A percentile compares a stretch with the other conserved stretches of the same genome.
These are phyloP conservation scores for Orchesella flavescens DNA, from an alignment of 2,888 invertebrate species.

Conservation along the genomic window DNA sequence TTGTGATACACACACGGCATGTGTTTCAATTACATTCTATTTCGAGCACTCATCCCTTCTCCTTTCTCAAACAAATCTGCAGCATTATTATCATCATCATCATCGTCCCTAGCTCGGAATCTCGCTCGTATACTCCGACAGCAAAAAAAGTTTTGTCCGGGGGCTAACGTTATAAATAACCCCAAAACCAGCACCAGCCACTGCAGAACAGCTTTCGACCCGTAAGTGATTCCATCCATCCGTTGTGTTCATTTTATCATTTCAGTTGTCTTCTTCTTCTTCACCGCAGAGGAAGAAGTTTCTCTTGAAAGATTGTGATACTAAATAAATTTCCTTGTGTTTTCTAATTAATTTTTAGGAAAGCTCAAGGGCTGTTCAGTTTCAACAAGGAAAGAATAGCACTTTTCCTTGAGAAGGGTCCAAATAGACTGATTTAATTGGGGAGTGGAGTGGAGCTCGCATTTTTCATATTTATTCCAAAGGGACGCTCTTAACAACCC, in stretches of 20 bases:
- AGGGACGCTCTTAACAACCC: slow-evolving; percentile 33
- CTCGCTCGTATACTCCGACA: no score
- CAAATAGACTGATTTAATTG: no score
- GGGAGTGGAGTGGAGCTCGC: background rate
- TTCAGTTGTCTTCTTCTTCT: slow-evolving; percentile 2
- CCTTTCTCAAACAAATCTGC: no score
- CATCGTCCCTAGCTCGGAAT: no score
- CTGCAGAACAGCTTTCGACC: slow-evolving; percentile 94
- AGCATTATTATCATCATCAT: no score
- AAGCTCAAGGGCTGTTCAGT: slow-evolving; percentile 83
- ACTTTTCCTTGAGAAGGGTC: no score
- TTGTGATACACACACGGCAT: no score
- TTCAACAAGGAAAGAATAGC: slow-evolving; percentile 17
- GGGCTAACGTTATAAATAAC: slow-evolving; percentile 51
- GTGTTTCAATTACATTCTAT: no score
- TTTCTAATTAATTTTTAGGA: slow-evolving; percentile 75
- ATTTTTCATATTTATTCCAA: slow-evolving; percentile 38
- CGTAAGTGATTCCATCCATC: slow-evolving; percentile 86
- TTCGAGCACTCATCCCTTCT: no score
- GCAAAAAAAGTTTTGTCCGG: no score
- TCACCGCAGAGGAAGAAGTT: slow-evolving; percentile 7
- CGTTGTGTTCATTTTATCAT: slow-evolving; percentile 21
- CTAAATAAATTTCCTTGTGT: background rate
- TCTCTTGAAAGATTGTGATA: background rate
- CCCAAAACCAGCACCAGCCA: slow-evolving; percentile 28